Conservation (phyloP, 2,797 vertebrate genomes). For the Mus minutoides region DNA sequence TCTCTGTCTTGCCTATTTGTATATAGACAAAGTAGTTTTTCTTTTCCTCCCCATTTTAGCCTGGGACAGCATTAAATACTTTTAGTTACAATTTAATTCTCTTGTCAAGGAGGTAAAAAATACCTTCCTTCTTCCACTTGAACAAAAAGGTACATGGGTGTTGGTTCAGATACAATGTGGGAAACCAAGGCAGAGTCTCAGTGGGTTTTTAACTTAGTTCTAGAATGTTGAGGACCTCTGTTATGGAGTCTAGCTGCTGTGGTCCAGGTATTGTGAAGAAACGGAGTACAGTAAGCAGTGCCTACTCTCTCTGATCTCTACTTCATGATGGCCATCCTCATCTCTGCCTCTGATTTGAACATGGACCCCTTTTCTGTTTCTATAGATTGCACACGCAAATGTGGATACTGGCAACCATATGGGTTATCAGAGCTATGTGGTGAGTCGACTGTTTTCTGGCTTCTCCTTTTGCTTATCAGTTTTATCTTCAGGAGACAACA, state of each 20-base stretch:
- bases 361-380: neutral
- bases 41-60: neutral
- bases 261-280: neutral
- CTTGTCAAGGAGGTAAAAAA: neutral
- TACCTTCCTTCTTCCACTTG: neutral
- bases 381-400: neutral
- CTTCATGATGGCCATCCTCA: neutral
- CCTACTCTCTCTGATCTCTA: neutral
- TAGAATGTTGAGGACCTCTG: neutral
- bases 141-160: neutral
- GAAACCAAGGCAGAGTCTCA: constrained; percentile 30
- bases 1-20: constrained; percentile 44
- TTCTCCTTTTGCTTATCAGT: neutral
- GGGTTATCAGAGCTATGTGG: constrained; percentile 33
- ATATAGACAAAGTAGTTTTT: constrained; percentile 60
- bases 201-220: neutral
- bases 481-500: neutral
- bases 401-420: neutral
- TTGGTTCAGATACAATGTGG: neutral
- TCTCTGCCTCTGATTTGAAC: neutral
- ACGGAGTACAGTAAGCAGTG: too few species aligned
- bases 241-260: constrained; percentile 2
- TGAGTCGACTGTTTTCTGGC: neutral
- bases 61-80: neutral
- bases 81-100: constrained; percentile 68